phyloP scores from a whole-genome alignment of 2,113 vertebrate genomes.

The Hymenochirus boettgeri region DNA sequence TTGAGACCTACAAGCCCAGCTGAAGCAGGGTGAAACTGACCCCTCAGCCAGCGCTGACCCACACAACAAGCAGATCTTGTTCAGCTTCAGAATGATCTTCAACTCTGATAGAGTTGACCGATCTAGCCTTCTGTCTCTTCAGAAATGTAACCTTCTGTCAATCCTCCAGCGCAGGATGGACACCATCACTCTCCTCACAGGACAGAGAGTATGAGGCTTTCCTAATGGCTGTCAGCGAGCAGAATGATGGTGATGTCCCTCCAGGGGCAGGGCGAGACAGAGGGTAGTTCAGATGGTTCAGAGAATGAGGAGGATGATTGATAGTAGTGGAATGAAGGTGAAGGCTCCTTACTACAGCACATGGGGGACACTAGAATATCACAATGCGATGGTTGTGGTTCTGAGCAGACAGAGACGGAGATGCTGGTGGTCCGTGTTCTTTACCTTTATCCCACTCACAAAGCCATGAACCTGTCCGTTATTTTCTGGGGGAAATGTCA shows the following conservation, averaged over 20 bases:
- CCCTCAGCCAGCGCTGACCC: constrained; percentile 70
- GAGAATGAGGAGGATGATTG: too few species aligned
- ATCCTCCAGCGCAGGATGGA: neutral
- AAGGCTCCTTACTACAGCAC: constrained; percentile 83
- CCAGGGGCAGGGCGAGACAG: neutral
- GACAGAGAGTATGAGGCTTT: constrained; percentile 71
- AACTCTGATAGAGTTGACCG: constrained; percentile 84
- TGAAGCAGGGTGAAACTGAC: constrained; percentile 84
- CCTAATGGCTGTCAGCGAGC: constrained; percentile 64
- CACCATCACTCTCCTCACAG: constrained; percentile 25
- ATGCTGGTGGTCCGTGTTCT: constrained; percentile 77
- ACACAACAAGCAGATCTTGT: constrained; percentile 77
- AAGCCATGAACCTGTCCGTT: constrained; percentile 84
- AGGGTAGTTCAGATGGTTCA: constrained; percentile 43
- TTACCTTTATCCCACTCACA: constrained; percentile 86
- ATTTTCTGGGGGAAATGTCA: constrained; percentile 89
- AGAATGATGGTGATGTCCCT: neutral
- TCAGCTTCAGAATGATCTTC: constrained; percentile 79
- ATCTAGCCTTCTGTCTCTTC: constrained; percentile 82
- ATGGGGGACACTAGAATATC: constrained; percentile 92
- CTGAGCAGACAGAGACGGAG: constrained; percentile 70
- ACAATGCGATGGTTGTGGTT: constrained; percentile 92
- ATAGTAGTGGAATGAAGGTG: constrained; percentile 82
- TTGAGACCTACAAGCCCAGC: constrained; percentile 76
- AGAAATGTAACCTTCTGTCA: constrained; percentile 81